Base-by-base conservation (phyloP, 1,140 invertebrate genomes). In the Bombus huntii region DNA sequence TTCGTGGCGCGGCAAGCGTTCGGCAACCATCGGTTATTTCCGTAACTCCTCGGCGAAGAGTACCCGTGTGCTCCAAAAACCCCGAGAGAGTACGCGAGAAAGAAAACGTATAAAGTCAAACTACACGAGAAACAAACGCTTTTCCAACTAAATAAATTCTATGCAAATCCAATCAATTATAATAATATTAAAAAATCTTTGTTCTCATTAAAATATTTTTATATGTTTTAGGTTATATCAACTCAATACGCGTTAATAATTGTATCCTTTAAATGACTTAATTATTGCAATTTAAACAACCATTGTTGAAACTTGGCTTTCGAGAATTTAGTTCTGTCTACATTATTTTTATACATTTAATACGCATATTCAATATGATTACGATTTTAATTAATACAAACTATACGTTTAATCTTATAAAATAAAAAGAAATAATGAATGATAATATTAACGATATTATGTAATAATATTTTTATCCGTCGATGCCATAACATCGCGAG, bases 1-100 rank as follows among this genome's bases (percentile, higher is more conserved):
- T 92, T 92, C 91, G 91, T 91, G 93, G 93, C 93, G 93, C 93
- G 93, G 91, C 89, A 92, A 91, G 92, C 93, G 91, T 74, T 94
- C 92, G 93, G 88, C 42, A 68, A 77, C 73, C 15, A 71, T 93
- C 93, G 92, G 86, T 68, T 79, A 53, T 88, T 87, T 82, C 82
- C 93, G 93, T 78, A 76, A 31, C 28, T 83, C 34, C 59, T 87
- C 91, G 91, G 44, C 65, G 59, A 68, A 74, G 79, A 81, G 59
- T 65, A 81, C 70, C 70, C 80, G 84, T 89, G 73, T 84, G 78
- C 88, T 87, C 86, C 87, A 79, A 89, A 87, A 88, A 89, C 79
- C 74, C 77, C 72, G 68, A 83, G 73, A 85, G 71, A 71, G 31
- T 66, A 80, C 22, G 28, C 77, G 79, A 72, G 74, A 85, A 57